Evolutionary conservation across 2,888 invertebrate genomes (phyloP).

Genomic region (Coleophora flavipennella): DNA sequence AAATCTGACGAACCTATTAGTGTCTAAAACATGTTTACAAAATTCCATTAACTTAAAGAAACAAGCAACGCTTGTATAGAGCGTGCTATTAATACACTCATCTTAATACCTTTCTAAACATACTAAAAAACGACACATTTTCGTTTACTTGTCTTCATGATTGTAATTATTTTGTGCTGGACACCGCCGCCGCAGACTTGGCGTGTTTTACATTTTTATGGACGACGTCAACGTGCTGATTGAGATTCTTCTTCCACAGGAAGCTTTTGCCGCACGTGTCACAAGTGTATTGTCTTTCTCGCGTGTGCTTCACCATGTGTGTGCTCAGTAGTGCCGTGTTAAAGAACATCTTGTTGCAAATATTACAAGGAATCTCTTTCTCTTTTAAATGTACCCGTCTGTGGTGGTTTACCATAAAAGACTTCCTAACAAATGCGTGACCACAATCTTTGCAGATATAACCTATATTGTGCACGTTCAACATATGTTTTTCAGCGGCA

Average conservation of each 20-base stretch:
- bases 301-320: slow-evolving; percentile 42
- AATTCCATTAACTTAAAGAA: too few species aligned
- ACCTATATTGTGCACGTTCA: slow-evolving; percentile 14
- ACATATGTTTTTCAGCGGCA: slow-evolving; percentile 12
- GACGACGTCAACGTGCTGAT: too few species aligned
- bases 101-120: too few species aligned
- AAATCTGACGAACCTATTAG: too few species aligned
- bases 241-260: slow-evolving; percentile 54
- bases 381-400: slow-evolving; percentile 16
- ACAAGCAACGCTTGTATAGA: too few species aligned
- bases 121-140: too few species aligned
- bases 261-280: slow-evolving; percentile 57
- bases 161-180: too few species aligned
- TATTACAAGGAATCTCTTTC: slow-evolving; percentile 15
- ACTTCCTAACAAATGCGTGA: slow-evolving; percentile 16
- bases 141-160: too few species aligned
- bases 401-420: slow-evolving; percentile 17
- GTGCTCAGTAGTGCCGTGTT: slow-evolving; percentile 12
- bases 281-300: slow-evolving; percentile 47
- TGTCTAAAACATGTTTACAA: too few species aligned
- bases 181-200: too few species aligned
- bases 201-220: too few species aligned
- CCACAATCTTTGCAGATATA: slow-evolving; percentile 17
- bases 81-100: too few species aligned
- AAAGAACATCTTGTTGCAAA: slow-evolving; percentile 19